These are phyloP conservation scores for Bolborhynchus lineola DNA, from an alignment of 2,113 vertebrate genomes.

Conservation along the genomic window DNA sequence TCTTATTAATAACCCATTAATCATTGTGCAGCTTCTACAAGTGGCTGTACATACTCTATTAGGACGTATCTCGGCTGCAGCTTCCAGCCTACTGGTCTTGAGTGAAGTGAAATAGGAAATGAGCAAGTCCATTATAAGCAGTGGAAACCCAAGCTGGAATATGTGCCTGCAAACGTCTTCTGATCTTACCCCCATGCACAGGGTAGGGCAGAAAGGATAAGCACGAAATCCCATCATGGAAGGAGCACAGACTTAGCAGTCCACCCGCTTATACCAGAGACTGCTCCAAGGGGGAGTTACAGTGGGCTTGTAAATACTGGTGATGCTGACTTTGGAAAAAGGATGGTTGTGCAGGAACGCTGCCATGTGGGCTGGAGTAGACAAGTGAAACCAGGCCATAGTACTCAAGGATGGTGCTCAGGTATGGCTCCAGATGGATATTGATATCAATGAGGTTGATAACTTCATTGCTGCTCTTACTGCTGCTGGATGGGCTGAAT, in stretches of 20 bases:
- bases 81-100: background rate
- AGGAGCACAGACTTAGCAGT: background rate
- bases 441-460: background rate
- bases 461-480: background rate
- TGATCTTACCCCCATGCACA: rapidly evolving
- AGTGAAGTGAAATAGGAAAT: background rate
- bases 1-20: background rate
- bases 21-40: background rate
- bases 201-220: background rate
- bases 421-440: background rate
- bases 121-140: background rate
- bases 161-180: background rate
- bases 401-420: background rate
- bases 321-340: background rate
- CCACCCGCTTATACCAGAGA: rapidly evolving
- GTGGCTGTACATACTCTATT: background rate
- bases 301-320: background rate
- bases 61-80: background rate
- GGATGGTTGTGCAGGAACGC: rapidly evolving
- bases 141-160: background rate
- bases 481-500: background rate
- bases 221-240: background rate
- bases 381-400: background rate
- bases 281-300: background rate
- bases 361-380: rapidly evolving